Evolutionary conservation across 2,113 vertebrate species (phyloP).

Genomic region (Amazona vittata): DNA sequence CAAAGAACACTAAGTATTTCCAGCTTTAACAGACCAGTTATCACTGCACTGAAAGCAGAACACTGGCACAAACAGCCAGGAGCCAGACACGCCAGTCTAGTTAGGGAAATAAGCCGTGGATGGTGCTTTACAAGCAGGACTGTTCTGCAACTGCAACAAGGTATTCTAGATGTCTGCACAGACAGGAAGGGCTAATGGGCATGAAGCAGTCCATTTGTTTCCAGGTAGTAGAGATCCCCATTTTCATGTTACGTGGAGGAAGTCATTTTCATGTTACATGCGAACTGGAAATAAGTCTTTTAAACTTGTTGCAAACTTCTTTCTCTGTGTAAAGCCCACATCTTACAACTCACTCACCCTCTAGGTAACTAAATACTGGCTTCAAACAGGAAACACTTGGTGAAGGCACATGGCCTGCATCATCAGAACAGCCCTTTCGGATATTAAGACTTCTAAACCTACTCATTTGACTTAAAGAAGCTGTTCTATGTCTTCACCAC

Average conservation of each 20-base stretch:
- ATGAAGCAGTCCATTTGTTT: background rate
- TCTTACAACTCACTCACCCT: background rate
- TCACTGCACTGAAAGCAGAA: background rate
- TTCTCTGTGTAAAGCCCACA: background rate
- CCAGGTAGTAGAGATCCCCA: background rate
- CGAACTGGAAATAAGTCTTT: background rate
- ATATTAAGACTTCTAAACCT: background rate
- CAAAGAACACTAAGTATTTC: background rate
- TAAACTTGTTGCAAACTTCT: background rate
- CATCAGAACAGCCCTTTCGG: background rate
- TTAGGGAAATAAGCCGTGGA: accelerated
- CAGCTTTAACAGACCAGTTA: background rate
- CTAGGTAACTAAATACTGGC: background rate
- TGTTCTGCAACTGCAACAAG: background rate
- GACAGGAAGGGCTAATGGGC: background rate
- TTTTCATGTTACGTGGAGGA: background rate
- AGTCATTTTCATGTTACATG: background rate
- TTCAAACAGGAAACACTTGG: background rate
- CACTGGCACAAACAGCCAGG: background rate
- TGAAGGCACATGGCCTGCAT: background rate
- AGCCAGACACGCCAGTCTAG: background rate
- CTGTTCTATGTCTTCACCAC: background rate
- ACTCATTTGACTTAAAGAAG: background rate
- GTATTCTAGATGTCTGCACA: background rate
- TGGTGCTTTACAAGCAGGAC: background rate